Base-by-base conservation (phyloP, 1,140 invertebrate genomes). In the Colletes latitarsis region DNA sequence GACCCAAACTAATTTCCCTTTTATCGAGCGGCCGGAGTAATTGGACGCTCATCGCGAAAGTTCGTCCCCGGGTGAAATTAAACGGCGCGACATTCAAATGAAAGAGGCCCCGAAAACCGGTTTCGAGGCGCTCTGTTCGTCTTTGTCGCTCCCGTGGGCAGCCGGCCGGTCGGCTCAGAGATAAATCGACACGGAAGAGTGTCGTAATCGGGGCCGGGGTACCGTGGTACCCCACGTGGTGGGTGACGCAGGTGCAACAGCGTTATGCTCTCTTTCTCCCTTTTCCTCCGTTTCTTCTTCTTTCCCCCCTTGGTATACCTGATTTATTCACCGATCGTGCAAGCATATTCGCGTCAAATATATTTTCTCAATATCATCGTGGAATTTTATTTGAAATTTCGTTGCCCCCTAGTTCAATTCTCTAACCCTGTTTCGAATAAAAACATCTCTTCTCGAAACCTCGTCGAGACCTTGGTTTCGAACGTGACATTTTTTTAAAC, bases 141-240 rank as follows among this genome's bases (percentile, higher is more conserved):
- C 63, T 79, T 52, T 63, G 77, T 79, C 70, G 60, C 77, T 73
- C 77, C 6, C 19, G 55, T 49, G 55, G 41, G 39, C 63, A 77
- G 64, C 62, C 82, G 66, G 58, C 63, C 72, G 73, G 60, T 64
- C 81, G 81, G 58, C 76, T 79, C 60, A 71, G 76, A 86, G 85
- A 86, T 84, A 84, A 87, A 84, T 87, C 85, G 82, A 88, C 82
- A 77, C 86, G 86, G 86, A 88, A 88, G 86, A 88, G 82, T 88
- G 85, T 85, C 79, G 86, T 87, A 88, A 88, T 87, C 86, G 82
- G 85, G 83, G 57, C 70, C 79, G 79, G 71, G 74, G 82, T 84
- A 87, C 75, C 81, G 84, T 76, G 85, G 57, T 72, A 82, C 77
- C 74, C 75, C 86, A 82, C 68, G 82, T 84, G 84, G 74, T 72